These are phyloP conservation scores for Sphaeridia pumilis DNA, from an alignment of 2,888 invertebrate genomes.

Conservation along the genomic window DNA sequence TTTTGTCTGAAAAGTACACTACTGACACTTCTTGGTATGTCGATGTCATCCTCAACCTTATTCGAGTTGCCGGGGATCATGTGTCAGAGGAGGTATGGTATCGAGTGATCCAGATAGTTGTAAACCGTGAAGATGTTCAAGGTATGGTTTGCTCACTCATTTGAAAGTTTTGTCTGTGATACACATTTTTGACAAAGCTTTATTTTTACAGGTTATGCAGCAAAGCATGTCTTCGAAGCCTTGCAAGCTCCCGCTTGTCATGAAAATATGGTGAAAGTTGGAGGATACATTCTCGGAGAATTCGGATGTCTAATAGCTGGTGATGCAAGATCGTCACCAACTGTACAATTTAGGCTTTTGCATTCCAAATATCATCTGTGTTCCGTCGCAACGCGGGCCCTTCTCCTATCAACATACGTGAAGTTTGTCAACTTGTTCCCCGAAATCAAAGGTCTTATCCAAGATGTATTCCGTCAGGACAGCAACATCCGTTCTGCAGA, in stretches of 20 bases:
- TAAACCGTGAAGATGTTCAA: slow-evolving; percentile 98
- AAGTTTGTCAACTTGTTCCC: slow-evolving; percentile 99
- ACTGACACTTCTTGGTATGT: slow-evolving; percentile 97
- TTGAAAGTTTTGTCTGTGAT: neutral
- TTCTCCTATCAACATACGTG: slow-evolving; percentile 93
- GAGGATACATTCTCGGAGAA: slow-evolving; percentile 97
- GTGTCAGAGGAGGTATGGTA: slow-evolving; percentile 99
- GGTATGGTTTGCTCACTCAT: slow-evolving; percentile 39
- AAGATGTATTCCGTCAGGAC: slow-evolving; percentile 86
- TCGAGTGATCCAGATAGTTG: slow-evolving; percentile 97
- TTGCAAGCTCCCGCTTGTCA: slow-evolving; percentile 98
- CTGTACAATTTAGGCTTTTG: slow-evolving; percentile 92
- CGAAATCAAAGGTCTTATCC: slow-evolving; percentile 90
- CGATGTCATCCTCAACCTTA: slow-evolving; percentile 95
- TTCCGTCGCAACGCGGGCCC: slow-evolving; percentile 90
- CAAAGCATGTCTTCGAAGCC: slow-evolving; percentile 98
- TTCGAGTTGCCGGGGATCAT: slow-evolving; percentile 98
- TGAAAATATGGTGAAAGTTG: slow-evolving; percentile 99
- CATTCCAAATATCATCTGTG: slow-evolving; percentile 63
- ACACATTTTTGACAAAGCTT: neutral
- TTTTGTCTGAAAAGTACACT: slow-evolving; percentile 97
- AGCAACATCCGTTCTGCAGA: slow-evolving; percentile 95
- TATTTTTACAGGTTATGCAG: slow-evolving; percentile 61
- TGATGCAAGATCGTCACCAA: slow-evolving; percentile 90
- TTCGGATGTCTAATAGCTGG: slow-evolving; percentile 99